phyloP scores from a whole-genome alignment of 2,797 vertebrate genomes.

The Austrolebias charrua region DNA sequence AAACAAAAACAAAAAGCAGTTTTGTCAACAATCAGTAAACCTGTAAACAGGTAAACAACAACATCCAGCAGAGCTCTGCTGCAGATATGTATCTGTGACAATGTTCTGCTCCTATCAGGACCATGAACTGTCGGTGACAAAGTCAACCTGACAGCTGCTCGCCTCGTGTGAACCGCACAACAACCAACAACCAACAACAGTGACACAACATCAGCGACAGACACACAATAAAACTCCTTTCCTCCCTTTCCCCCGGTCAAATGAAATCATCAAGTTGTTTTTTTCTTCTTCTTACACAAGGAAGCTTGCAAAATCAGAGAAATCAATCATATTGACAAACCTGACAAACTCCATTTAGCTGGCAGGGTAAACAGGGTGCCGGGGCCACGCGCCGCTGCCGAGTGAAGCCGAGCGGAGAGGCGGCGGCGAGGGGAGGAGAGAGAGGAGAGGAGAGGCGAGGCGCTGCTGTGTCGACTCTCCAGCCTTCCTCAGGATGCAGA shows the following conservation, averaged over 20 bases:
- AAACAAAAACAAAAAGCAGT: background rate
- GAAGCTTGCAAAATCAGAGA: constrained; percentile 81
- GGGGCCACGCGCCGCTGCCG: constrained; percentile 84
- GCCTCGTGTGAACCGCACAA: constrained; percentile 49
- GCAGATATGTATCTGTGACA: constrained; percentile 2
- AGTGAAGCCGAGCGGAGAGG: constrained; percentile 79
- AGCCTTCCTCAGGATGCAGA: constrained; percentile 89
- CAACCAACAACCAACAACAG: constrained; percentile 70
- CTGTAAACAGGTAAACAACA: constrained; percentile 24
- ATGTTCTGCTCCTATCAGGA: constrained; percentile 26
- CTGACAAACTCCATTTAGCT: constrained; percentile 99
- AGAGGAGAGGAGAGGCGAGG: constrained; percentile 57
- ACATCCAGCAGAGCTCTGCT: constrained; percentile 7
- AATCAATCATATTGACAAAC: constrained; percentile 93
- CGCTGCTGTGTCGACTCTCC: constrained; percentile 82
- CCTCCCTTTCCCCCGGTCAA: constrained; percentile 66
- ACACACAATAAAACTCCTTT: constrained; percentile 61
- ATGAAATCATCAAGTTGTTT: constrained; percentile 80
- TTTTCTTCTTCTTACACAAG: constrained; percentile 70
- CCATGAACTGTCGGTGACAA: constrained; percentile 43
- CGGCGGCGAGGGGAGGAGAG: constrained; percentile 58
- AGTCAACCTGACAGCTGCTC: constrained; percentile 40
- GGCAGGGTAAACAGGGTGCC: constrained; percentile 89
- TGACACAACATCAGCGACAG: constrained; percentile 60
- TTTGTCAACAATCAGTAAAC: constrained; percentile 25